Percentiles rank a stretch among this genome's conserved stretches.
phyloP scores from a whole-genome alignment of 2,888 invertebrate genomes.

The Prenolepis imparis region DNA sequence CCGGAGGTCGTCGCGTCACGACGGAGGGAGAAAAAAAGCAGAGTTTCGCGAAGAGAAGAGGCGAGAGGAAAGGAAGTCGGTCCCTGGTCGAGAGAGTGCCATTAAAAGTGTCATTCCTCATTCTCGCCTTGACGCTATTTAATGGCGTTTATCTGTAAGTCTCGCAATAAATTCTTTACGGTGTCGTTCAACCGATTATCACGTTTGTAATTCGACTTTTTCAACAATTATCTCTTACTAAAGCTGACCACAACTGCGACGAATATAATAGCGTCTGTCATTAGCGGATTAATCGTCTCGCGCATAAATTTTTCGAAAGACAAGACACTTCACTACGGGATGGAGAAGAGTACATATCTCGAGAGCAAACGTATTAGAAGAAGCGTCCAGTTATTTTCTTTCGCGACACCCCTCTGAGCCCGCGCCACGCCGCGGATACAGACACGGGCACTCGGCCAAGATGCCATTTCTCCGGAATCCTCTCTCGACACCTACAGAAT shows the following conservation, averaged over 20 bases:
- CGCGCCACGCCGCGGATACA: conserved; percentile 20
- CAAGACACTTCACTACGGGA: neutral
- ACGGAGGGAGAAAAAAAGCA: conserved; percentile 50
- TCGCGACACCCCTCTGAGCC: conserved; percentile 53
- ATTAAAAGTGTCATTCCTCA: conserved; percentile 80
- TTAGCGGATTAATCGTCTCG: neutral
- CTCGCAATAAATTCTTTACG: conserved; percentile 4
- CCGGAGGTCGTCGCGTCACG: conserved; percentile 75
- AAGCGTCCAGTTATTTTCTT: conserved; percentile 65
- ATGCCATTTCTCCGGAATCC: conserved; percentile 69
- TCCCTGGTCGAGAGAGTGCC: conserved; percentile 63
- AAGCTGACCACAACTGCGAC: neutral
- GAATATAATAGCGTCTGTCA: no score
- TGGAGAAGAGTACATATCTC: neutral
- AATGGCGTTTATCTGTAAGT: conserved; percentile 56
- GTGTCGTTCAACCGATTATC: neutral
- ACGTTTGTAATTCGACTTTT: neutral
- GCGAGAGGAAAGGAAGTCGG: conserved; percentile 57
- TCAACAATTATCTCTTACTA: neutral
- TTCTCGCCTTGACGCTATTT: conserved; percentile 62
- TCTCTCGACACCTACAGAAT: conserved; percentile 73
- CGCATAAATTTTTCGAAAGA: conserved; percentile 3
- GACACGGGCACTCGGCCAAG: conserved; percentile 75
- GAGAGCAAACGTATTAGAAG: neutral
- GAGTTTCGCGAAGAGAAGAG: conserved; percentile 59